These are phyloP conservation scores for Cynocephalus volans DNA, from an alignment of 2,113 vertebrate genomes.

Conservation along the genomic window DNA sequence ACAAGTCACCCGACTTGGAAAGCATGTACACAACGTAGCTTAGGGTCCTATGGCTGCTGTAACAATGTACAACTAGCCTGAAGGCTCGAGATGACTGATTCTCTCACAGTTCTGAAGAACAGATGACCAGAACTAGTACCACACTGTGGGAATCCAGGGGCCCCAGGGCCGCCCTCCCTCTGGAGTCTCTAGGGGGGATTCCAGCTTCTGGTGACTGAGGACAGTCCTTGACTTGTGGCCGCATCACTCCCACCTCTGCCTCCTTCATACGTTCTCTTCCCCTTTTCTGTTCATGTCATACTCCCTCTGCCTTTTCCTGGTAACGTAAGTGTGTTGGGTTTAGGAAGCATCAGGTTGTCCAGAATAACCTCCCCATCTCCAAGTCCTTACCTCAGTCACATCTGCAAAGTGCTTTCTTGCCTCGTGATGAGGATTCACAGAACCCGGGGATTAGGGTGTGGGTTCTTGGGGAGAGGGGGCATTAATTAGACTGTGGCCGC, in stretches of 20 bases:
- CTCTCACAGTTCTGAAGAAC: no score
- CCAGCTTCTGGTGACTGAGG: background rate
- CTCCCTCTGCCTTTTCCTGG: no score
- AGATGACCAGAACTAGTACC: background rate
- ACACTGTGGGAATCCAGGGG: background rate
- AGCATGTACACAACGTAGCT: background rate
- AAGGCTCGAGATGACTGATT: background rate
- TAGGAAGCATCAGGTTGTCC: background rate
- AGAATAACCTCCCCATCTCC: background rate
- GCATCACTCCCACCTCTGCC: background rate
- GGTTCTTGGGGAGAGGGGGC: background rate
- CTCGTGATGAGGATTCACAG: background rate
- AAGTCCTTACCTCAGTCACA: background rate
- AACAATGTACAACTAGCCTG: background rate
- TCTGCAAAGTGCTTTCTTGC: background rate
- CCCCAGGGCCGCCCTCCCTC: background rate
- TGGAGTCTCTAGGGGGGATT: background rate
- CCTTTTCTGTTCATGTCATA: no score
- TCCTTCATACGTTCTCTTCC: background rate
- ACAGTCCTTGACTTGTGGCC: background rate
- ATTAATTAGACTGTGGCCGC: no score
- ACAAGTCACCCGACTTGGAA: background rate
- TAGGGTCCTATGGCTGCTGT: background rate
- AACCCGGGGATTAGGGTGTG: background rate
- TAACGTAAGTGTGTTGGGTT: background rate